A percentile compares a stretch with the other conserved stretches of the same genome.
phyloP scores from a whole-genome alignment of 1,140 invertebrate genomes.

The Wasmannia auropunctata region DNA sequence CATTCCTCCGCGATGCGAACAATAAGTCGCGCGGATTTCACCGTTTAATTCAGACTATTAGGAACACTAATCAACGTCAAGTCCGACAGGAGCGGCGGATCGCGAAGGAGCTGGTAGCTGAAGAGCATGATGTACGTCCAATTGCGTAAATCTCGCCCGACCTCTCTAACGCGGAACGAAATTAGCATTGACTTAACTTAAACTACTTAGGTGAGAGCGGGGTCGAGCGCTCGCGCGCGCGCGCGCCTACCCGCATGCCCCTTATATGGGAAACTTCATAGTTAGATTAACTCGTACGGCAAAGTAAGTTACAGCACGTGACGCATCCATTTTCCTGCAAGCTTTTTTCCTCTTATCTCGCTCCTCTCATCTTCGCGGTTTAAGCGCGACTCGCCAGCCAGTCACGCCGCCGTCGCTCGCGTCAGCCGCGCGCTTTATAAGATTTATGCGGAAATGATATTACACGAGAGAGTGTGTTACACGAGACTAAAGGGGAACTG shows the following conservation, averaged over 20 bases:
- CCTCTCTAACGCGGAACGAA: constrained; percentile 25
- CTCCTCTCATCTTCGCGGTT: constrained; percentile 58
- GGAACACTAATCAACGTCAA: constrained; percentile 32
- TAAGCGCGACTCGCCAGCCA: constrained; percentile 55
- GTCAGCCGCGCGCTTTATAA: constrained; percentile 55
- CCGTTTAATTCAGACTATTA: constrained; percentile 16
- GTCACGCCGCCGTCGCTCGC: constrained; percentile 46
- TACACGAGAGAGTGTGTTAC: constrained; percentile 49
- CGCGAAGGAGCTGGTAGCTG: constrained; percentile 4
- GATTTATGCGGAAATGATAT: constrained; percentile 58
- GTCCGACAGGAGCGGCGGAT: neutral
- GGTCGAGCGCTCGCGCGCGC: neutral
- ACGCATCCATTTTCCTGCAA: constrained; percentile 53
- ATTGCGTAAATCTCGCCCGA: constrained; percentile 40
- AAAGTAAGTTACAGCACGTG: constrained; percentile 58
- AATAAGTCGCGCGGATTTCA: constrained; percentile 38
- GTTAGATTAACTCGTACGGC: constrained; percentile 47
- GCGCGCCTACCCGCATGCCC: neutral
- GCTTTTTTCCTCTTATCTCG: constrained; percentile 53
- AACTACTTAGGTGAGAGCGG: constrained; percentile 42
- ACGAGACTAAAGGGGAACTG: constrained; percentile 49
- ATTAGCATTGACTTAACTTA: constrained; percentile 61
- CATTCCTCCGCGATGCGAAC: constrained; percentile 8
- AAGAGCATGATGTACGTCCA: constrained; percentile 2
- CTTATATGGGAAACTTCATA: constrained; percentile 54